Percentiles rank a stretch among this genome's conserved stretches.
These are phyloP conservation scores for Ephydatia muelleri DNA, from an alignment of 37 sponge, comb jelly and placozoan species.

Conservation along the genomic window DNA sequence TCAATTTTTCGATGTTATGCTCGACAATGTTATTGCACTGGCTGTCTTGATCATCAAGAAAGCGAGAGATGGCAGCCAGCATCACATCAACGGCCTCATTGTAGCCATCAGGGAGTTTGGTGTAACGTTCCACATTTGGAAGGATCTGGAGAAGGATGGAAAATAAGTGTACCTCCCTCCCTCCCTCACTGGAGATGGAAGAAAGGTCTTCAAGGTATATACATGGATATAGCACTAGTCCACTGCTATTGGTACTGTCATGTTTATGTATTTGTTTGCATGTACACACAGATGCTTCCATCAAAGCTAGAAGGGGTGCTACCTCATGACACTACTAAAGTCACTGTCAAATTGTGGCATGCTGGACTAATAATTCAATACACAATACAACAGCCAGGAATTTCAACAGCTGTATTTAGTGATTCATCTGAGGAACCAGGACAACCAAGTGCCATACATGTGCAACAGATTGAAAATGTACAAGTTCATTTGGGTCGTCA, in stretches of 20 bases:
- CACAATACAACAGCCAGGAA: neutral
- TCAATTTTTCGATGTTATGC: neutral
- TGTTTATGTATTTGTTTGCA: constrained; percentile 9
- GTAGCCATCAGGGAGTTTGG: neutral
- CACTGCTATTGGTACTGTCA: neutral
- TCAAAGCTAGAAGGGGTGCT: neutral
- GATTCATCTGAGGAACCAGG: neutral
- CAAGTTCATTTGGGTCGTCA: too few relatives aligned
- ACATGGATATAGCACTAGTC: neutral
- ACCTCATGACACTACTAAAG: neutral
- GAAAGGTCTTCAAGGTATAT: neutral
- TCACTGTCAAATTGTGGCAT: neutral
- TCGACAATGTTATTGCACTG: neutral
- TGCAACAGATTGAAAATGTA: neutral
- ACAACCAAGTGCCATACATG: neutral
- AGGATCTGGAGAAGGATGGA: neutral
- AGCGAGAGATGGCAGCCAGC: constrained; percentile 1
- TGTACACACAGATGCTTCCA: constrained; percentile 4
- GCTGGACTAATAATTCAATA: neutral
- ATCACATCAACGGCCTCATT: neutral
- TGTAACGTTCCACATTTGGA: neutral
- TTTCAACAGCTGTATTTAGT: neutral
- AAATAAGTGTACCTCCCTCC: neutral
- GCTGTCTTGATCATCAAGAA: neutral
- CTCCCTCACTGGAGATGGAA: neutral